Evolutionary conservation across 2,113 vertebrate genomes (phyloP).

Genomic region (Megaceryle maxima): DNA sequence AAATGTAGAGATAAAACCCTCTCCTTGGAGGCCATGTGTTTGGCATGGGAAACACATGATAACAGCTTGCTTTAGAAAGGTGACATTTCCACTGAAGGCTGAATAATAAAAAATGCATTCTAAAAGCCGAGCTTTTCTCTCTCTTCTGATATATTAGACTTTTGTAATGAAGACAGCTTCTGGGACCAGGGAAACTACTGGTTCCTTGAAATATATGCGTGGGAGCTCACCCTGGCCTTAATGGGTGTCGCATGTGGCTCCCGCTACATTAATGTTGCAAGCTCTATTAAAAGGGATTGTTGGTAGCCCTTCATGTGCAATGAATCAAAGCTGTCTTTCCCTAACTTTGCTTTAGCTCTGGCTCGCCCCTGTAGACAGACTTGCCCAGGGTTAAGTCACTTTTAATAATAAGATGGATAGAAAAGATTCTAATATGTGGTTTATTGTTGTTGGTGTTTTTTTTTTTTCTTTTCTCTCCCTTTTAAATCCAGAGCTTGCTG

Average conservation of each 20-base stretch:
- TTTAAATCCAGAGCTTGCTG: slow-evolving; percentile 28
- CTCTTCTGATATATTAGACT: slow-evolving; percentile 68
- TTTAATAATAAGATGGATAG: slow-evolving; percentile 43
- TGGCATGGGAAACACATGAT: slow-evolving; percentile 83
- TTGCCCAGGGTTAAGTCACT: slow-evolving; percentile 44
- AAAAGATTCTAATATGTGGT: not conserved
- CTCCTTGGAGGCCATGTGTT: slow-evolving; percentile 86
- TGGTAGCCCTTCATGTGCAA: not conserved
- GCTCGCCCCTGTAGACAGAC: not conserved
- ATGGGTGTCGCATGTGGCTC: slow-evolving; percentile 50
- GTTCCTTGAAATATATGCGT: slow-evolving; percentile 58
- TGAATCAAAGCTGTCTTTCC: slow-evolving; percentile 55
- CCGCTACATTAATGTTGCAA: slow-evolving; percentile 37
- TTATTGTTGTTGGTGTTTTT: not conserved
- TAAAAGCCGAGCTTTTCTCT: slow-evolving; percentile 60
- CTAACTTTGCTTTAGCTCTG: slow-evolving; percentile 34
- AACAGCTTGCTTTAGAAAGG: slow-evolving; percentile 89
- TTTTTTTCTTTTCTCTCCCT: not conserved
- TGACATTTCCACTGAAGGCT: slow-evolving; percentile 88
- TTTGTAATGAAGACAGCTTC: slow-evolving; percentile 75
- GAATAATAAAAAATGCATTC: slow-evolving; percentile 81
- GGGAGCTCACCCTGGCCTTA: slow-evolving; percentile 54
- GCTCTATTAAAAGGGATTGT: slow-evolving; percentile 45
- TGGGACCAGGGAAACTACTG: slow-evolving; percentile 44
- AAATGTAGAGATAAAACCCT: slow-evolving; percentile 85